A percentile compares a stretch with the other conserved stretches of the same genome.
phyloP scores from a whole-genome alignment of 2,113 vertebrate genomes.

The Tricholaema leucomelas region DNA sequence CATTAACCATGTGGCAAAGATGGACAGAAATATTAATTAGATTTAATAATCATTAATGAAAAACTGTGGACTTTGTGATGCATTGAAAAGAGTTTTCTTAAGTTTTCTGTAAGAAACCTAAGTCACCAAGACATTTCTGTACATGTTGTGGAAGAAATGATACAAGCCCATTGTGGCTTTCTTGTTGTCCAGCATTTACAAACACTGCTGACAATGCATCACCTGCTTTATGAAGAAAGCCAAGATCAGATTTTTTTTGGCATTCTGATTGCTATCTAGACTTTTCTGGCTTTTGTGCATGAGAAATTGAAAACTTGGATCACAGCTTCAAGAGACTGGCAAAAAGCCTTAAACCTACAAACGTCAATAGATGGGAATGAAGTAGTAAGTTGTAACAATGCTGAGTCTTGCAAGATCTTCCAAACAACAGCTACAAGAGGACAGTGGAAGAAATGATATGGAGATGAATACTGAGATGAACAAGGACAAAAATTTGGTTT shows the following conservation, averaged over 20 bases:
- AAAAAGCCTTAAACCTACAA: constrained; percentile 20
- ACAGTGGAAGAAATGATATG: background rate
- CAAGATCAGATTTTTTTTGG: background rate
- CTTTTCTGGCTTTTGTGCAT: background rate
- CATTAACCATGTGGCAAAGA: background rate
- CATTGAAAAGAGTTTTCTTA: background rate
- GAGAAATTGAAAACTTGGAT: constrained; percentile 15
- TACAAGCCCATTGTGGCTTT: background rate
- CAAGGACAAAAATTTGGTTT: background rate
- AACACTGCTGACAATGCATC: background rate
- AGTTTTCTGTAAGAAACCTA: background rate
- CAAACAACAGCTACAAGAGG: background rate
- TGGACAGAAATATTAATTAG: background rate
- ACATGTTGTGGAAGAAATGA: accelerated
- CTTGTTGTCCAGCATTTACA: background rate
- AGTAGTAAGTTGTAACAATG: constrained; percentile 13
- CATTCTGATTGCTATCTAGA: constrained; percentile 6
- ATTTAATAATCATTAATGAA: background rate
- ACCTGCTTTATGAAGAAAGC: background rate
- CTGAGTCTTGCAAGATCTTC: background rate
- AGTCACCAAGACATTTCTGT: background rate
- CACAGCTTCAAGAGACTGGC: background rate
- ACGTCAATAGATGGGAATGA: constrained; percentile 22
- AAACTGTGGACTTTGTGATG: background rate
- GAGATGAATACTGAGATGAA: background rate